Base-by-base conservation (phyloP, 1,140 invertebrate species). In the Papilio polyxenes region DNA sequence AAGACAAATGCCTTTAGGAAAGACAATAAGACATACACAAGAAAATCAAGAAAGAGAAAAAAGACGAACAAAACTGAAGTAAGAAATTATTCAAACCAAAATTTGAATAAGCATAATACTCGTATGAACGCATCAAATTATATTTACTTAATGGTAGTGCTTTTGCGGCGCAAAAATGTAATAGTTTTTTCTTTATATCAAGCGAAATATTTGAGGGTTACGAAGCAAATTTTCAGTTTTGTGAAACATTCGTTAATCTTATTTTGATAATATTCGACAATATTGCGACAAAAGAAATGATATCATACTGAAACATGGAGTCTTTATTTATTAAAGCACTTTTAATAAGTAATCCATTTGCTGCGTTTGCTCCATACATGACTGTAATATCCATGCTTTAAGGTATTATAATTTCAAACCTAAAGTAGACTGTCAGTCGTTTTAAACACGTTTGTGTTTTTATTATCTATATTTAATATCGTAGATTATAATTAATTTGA, bases 101-200 rank as follows among this genome's bases (percentile, higher is more conserved):
- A 59, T n/a, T n/a, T n/a, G n/a, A n/a, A n/a, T n/a, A n/a, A n/a
- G n/a, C n/a, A n/a, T n/a, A n/a, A n/a, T n/a, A n/a, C n/a, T n/a
- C n/a, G n/a, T n/a, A 8, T 59, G 56, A 20, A 59, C 56, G 13
- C n/a, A 59, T 59, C 56, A 59, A 59, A 59, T 59, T 59, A 20
- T 59, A 59, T 59, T 59, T 59, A 59, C 56, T 59, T 59, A 59
- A 20, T 59, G 56, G 56, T 59, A 59, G 56, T 59, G 56, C n/a
- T 59, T 59, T 20, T 59, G 17, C 56, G 56, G 56, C n/a, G 56
- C n/a, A 59, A 59, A 59, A 17, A 59, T 59, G 56, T 20, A 59
- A 17, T 0, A 9, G 56, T 59, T 59, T 59, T 59, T n/a, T 59
- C 56, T 59, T 59, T 59, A 59, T 7, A 59, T 59, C 56, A 20